Percentiles rank a stretch among this genome's conserved stretches.
Evolutionary conservation across 2,113 vertebrate genomes (phyloP).

Genomic region (Malurus cyaneus): DNA sequence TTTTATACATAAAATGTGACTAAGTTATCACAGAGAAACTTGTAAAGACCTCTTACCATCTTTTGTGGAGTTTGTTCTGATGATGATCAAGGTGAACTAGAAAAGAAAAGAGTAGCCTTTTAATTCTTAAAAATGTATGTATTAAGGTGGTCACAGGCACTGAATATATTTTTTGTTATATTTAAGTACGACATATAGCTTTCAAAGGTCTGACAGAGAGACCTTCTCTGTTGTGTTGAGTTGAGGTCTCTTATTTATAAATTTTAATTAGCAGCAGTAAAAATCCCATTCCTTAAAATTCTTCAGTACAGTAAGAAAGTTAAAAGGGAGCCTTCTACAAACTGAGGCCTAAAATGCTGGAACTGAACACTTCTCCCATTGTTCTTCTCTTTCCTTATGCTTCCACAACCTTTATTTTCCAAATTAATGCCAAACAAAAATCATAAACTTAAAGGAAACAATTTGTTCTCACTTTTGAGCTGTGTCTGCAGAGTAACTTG

Average conservation of each 20-base stretch:
- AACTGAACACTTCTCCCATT: neutral
- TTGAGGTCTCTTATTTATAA: neutral
- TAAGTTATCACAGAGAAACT: neutral
- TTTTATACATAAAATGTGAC: neutral
- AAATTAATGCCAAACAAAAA: neutral
- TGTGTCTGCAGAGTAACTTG: neutral
- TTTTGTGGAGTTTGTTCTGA: neutral
- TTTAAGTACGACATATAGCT: neutral
- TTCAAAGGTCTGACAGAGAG: neutral
- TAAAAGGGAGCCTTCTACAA: neutral
- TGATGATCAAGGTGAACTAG: constrained; percentile 18
- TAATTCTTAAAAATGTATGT: neutral
- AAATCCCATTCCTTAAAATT: neutral
- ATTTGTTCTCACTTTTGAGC: neutral
- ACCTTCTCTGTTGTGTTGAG: neutral
- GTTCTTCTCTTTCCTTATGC: neutral
- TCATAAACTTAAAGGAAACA: neutral
- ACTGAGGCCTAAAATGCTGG: neutral
- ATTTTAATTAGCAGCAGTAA: neutral
- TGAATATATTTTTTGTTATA: neutral
- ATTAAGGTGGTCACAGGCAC: neutral
- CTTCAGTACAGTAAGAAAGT: neutral
- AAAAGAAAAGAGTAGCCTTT: constrained; percentile 9
- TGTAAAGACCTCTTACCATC: constrained; percentile 52
- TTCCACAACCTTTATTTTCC: neutral